phyloP scores from a whole-genome alignment of 2,113 vertebrate species.

The Sinocyclocheilus grahami region DNA sequence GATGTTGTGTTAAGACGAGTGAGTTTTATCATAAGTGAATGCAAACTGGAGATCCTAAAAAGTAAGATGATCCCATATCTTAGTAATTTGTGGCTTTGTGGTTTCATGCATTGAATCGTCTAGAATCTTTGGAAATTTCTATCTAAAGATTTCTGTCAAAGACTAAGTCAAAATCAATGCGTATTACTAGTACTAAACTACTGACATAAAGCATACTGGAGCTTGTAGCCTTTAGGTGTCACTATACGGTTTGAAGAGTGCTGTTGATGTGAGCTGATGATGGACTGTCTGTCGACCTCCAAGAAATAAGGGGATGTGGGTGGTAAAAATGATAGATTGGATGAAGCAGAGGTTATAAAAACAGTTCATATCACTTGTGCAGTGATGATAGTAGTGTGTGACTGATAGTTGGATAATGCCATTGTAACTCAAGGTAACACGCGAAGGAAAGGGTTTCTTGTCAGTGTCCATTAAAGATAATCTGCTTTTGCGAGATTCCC shows the following conservation, averaged over 20 bases:
- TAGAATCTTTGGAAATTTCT: not conserved
- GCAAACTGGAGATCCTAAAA: not conserved
- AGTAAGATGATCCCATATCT: not conserved
- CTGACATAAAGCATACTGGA: not conserved
- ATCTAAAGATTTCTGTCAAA: not conserved
- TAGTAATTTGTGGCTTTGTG: not conserved
- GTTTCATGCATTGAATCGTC: not conserved
- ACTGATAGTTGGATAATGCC: not conserved
- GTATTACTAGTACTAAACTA: not conserved
- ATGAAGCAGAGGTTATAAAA: slow-evolving; percentile 27
- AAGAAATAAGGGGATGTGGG: slow-evolving; percentile 20
- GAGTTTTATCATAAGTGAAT: not conserved
- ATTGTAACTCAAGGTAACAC: not conserved
- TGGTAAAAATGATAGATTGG: slow-evolving; percentile 15
- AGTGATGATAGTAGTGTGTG: no score
- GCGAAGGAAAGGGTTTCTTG: not conserved
- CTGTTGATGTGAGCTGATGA: not conserved
- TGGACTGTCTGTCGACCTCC: not conserved
- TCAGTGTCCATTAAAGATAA: not conserved
- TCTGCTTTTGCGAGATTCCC: not conserved
- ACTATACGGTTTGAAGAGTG: not conserved
- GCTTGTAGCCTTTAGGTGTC: not conserved
- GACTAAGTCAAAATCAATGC: not conserved
- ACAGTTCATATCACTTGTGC: not conserved
- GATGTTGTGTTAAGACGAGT: not conserved